Conservation (phyloP, 2,113 vertebrate genomes). For the Apodemus speciosus region DNA sequence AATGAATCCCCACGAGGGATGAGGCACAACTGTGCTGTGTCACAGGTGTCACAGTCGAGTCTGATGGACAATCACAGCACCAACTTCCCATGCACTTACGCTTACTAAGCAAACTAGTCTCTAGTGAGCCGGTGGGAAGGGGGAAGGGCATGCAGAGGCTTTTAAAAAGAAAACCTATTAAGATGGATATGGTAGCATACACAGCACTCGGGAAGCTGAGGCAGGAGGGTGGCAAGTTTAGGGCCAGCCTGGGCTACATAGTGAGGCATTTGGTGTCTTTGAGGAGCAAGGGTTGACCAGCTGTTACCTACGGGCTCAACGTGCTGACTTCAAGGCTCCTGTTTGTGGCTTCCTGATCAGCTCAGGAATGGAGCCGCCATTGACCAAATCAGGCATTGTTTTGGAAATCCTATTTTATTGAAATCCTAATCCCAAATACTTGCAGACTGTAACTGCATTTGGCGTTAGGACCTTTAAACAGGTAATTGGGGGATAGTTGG, state of each 20-base stretch:
- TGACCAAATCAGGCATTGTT: neutral
- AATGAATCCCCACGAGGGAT: neutral
- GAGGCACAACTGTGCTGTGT: fast-evolving
- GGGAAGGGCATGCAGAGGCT: neutral
- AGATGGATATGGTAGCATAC: neutral
- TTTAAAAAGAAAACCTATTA: neutral
- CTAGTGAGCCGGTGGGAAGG: neutral
- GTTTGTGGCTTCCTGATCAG: neutral
- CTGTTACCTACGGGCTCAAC: neutral
- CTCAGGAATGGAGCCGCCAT: neutral
- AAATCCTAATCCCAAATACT: neutral
- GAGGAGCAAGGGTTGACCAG: neutral
- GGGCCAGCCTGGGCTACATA: neutral
- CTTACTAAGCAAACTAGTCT: neutral
- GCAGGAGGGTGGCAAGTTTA: neutral
- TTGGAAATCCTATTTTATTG: neutral
- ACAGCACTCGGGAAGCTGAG: neutral
- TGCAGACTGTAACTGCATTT: no score
- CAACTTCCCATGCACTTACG: neutral
- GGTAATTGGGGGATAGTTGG: neutral
- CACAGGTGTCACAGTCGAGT: neutral
- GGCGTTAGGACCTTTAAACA: neutral
- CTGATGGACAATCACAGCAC: neutral
- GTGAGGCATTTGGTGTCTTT: neutral
- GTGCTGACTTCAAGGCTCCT: neutral